Conservation (phyloP, 2,888 invertebrate species). For the Poecilobothrus nobilitatus region DNA sequence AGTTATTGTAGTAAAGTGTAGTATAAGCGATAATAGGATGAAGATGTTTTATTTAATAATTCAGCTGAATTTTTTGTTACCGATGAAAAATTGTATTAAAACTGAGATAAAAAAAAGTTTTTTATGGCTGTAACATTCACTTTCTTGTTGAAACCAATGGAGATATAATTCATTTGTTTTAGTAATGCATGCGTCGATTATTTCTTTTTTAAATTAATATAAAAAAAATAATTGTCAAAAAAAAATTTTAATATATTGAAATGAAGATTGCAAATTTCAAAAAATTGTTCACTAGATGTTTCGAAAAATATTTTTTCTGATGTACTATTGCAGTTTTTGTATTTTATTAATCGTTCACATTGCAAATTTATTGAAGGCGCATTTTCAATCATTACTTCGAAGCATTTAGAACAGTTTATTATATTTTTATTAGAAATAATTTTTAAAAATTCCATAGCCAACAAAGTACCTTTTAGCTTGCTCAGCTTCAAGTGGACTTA, state of each 20-base stretch:
- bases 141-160: background rate
- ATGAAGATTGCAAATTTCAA: background rate
- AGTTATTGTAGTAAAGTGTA: too few species aligned
- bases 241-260: too few species aligned
- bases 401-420: background rate
- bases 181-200: background rate
- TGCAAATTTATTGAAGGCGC: background rate
- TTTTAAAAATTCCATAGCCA: too few species aligned
- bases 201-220: background rate
- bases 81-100: background rate
- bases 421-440: too few species aligned
- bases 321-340: background rate
- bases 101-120: too few species aligned
- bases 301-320: background rate
- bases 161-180: conserved; percentile 3
- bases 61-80: background rate
- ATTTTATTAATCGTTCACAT: background rate
- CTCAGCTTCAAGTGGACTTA: too few species aligned
- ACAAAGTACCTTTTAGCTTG: too few species aligned
- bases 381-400: background rate
- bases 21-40: background rate
- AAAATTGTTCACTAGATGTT: background rate
- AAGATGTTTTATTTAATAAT: background rate
- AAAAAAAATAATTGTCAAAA: background rate
- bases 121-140: too few species aligned